A percentile compares a stretch with the other conserved stretches of the same genome.
Conservation (phyloP, 1,140 invertebrate genomes). For the Hypsibius dujardini region DNA sequence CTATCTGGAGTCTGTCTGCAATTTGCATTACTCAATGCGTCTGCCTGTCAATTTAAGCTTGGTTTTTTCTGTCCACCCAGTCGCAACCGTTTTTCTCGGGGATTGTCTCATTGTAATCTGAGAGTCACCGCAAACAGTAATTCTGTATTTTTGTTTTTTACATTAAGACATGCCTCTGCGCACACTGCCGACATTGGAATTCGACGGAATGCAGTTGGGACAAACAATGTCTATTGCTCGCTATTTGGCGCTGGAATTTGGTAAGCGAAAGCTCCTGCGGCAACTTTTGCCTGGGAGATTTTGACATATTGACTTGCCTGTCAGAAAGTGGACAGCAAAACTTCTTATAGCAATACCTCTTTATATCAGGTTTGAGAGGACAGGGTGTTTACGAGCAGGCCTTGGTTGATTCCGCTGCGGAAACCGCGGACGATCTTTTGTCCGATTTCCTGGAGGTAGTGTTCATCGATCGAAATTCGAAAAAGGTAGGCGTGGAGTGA, state of each 20-base stretch:
- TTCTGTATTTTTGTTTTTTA: no score
- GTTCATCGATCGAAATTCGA: neutral
- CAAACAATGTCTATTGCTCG: slow-evolving; percentile 27
- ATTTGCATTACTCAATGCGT: no score
- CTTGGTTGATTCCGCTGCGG: slow-evolving; percentile 4
- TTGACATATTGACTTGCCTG: neutral
- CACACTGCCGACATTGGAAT: slow-evolving; percentile 30
- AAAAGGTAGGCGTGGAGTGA: neutral
- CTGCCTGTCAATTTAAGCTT: no score
- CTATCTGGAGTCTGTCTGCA: no score
- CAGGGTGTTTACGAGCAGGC: neutral
- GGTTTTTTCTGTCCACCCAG: no score
- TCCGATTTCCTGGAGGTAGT: neutral
- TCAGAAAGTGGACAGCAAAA: neutral
- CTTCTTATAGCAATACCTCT: no score
- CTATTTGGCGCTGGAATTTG: slow-evolving; percentile 28
- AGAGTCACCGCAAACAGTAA: no score
- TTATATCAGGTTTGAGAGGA: neutral
- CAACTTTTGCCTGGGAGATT: no score
- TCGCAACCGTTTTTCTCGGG: no score
- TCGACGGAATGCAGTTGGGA: slow-evolving; percentile 28
- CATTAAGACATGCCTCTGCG: slow-evolving; percentile 25
- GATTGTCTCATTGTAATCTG: no score
- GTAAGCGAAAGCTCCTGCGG: slow-evolving; percentile 20
- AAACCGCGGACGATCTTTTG: slow-evolving; percentile 8